A percentile compares a stretch with the other conserved stretches of the same genome.
Conservation (phyloP, 1,140 invertebrate species). For the Aphidius gifuensis region DNA sequence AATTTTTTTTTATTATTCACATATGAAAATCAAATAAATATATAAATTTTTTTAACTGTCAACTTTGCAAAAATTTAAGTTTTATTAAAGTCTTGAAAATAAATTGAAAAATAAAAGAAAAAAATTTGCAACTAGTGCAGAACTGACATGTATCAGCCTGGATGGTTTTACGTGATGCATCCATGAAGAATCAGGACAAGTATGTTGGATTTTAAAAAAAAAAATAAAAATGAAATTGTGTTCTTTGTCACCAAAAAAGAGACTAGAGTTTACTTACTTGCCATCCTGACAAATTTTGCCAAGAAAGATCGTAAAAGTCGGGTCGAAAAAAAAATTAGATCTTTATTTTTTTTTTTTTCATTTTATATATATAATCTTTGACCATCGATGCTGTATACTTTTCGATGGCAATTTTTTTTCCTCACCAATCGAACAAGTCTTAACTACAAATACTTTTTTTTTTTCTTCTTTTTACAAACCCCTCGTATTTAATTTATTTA, state of each 20-base stretch:
- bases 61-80: background rate
- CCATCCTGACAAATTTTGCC: constrained; percentile 49
- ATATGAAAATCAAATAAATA: too few relatives aligned
- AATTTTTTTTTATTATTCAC: background rate
- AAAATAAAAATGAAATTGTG: background rate
- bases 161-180: constrained; percentile 2
- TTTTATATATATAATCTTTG: constrained; percentile 23
- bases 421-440: too few relatives aligned
- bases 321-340: constrained; percentile 3
- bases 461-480: too few relatives aligned
- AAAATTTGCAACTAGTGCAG: background rate
- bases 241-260: constrained; percentile 1
- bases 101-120: background rate
- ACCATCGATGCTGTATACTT: constrained; percentile 4
- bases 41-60: background rate
- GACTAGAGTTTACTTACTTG: constrained; percentile 29
- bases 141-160: constrained; percentile 11
- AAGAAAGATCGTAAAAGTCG: constrained; percentile 51
- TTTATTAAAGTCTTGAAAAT: background rate
- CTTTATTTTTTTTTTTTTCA: constrained; percentile 17
- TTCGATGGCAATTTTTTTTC: too few relatives aligned
- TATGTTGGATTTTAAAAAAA: constrained; percentile 9
- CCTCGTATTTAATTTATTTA: too few relatives aligned
- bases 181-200: background rate
- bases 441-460: too few relatives aligned